Conservation (phyloP, 2,888 invertebrate genomes). For the Alviniconcha strummeri region DNA sequence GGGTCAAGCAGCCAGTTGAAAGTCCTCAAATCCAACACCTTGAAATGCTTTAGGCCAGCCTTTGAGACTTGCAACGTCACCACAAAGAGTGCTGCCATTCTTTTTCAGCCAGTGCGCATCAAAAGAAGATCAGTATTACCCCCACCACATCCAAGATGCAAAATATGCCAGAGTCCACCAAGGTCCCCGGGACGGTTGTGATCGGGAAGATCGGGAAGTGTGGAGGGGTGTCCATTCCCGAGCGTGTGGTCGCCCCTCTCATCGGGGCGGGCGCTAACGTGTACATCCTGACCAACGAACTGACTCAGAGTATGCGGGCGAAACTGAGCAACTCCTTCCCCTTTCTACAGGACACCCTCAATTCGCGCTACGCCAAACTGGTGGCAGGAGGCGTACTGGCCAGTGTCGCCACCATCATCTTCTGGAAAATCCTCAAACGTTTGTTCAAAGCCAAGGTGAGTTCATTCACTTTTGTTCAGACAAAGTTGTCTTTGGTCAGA, state of each 20-base stretch:
- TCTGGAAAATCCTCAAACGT: constrained; percentile 30
- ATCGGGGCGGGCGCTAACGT: constrained; percentile 25
- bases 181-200: not conserved
- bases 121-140: not conserved
- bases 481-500: not conserved
- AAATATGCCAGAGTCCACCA: not conserved
- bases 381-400: constrained; percentile 29
- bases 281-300: constrained; percentile 20
- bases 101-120: not conserved
- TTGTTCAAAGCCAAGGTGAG: constrained; percentile 11
- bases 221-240: constrained; percentile 9
- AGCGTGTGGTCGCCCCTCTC: constrained; percentile 19
- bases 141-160: not conserved
- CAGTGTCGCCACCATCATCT: constrained; percentile 21
- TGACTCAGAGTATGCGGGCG: constrained; percentile 20
- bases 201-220: not conserved
- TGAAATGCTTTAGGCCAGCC: constrained; percentile 20
- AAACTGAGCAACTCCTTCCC: constrained; percentile 22
- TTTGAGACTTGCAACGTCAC: not conserved
- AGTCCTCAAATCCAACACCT: constrained; percentile 8
- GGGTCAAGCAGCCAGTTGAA: constrained; percentile 26
- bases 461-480: not conserved
- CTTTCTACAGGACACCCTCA: constrained; percentile 13
- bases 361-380: constrained; percentile 19
- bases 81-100: not conserved